These are phyloP conservation scores for Drosophila hydei DNA, from an alignment of 1,140 invertebrate species.

Conservation along the genomic window DNA sequence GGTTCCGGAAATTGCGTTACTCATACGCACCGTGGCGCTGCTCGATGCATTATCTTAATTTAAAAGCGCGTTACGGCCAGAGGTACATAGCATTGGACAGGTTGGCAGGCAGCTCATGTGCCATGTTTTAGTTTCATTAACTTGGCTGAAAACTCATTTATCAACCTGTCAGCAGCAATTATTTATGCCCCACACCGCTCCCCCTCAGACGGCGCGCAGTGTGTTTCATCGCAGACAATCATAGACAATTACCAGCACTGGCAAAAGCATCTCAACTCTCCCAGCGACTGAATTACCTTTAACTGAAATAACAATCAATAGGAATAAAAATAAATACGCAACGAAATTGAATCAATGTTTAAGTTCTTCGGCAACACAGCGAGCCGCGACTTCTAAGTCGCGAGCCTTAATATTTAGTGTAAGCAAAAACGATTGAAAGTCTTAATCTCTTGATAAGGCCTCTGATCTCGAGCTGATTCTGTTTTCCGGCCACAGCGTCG, in stretches of 20 bases:
- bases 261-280: slow-evolving; percentile 24
- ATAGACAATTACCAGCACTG: slow-evolving; percentile 62
- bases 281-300: slow-evolving; percentile 29
- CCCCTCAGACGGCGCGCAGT: not conserved
- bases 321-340: slow-evolving; percentile 48
- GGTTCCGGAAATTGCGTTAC: slow-evolving; percentile 65
- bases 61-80: slow-evolving; percentile 52
- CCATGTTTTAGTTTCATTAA: slow-evolving; percentile 78
- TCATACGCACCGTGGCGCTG: slow-evolving; percentile 69
- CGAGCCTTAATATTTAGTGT: slow-evolving; percentile 42
- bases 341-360: slow-evolving; percentile 68
- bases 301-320: slow-evolving; percentile 55
- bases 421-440: slow-evolving; percentile 62
- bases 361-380: slow-evolving; percentile 1
- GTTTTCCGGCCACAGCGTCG: not conserved
- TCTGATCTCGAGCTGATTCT: slow-evolving; percentile 6
- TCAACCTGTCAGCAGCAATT: slow-evolving; percentile 77
- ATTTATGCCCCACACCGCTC: slow-evolving; percentile 56
- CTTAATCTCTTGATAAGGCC: slow-evolving; percentile 57
- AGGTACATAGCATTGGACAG: slow-evolving; percentile 12
- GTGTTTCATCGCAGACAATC: slow-evolving; percentile 47
- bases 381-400: not conserved
- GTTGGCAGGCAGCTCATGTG: slow-evolving; percentile 45
- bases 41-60: slow-evolving; percentile 75
- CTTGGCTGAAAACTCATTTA: slow-evolving; percentile 74